A percentile compares a stretch with the other conserved stretches of the same genome.
phyloP scores from a whole-genome alignment of 1,140 invertebrate genomes.

The Ladona fulva region DNA sequence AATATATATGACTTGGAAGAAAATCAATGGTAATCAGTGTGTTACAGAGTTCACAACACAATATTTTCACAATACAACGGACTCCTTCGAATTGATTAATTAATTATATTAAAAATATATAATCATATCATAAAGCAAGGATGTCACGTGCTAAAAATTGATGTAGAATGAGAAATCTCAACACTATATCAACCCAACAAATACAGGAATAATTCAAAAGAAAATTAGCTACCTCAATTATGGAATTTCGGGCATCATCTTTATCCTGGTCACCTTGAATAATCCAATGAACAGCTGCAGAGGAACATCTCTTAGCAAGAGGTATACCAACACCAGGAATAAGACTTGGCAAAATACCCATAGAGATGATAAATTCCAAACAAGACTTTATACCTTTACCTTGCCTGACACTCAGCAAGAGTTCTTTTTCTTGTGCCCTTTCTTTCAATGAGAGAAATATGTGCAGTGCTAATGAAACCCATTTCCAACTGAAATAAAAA shows the following conservation, averaged over 20 bases:
- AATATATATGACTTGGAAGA: too few species aligned
- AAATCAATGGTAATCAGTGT: too few species aligned
- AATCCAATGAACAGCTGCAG: constrained; percentile 13
- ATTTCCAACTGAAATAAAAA: constrained; percentile 20
- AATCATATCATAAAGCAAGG: too few species aligned
- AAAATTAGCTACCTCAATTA: constrained; percentile 1
- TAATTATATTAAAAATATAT: too few species aligned
- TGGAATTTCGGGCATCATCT: neutral
- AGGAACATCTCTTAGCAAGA: constrained; percentile 35
- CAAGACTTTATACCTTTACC: constrained; percentile 32
- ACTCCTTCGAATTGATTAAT: too few species aligned
- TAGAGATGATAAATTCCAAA: constrained; percentile 47
- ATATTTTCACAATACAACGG: too few species aligned
- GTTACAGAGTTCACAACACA: too few species aligned
- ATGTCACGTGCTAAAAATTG: too few species aligned
- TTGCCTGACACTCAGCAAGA: constrained; percentile 34
- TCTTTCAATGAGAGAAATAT: constrained; percentile 21
- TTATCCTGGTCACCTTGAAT: neutral
- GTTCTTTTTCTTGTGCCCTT: neutral
- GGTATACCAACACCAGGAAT: constrained; percentile 53
- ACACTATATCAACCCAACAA: too few species aligned
- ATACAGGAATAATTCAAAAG: too few species aligned
- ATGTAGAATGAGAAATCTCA: too few species aligned
- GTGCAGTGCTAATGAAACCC: constrained; percentile 19
- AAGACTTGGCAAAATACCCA: constrained; percentile 56